These are phyloP conservation scores for Steatornis caripensis DNA, from an alignment of 2,113 vertebrate species.

Conservation along the genomic window DNA sequence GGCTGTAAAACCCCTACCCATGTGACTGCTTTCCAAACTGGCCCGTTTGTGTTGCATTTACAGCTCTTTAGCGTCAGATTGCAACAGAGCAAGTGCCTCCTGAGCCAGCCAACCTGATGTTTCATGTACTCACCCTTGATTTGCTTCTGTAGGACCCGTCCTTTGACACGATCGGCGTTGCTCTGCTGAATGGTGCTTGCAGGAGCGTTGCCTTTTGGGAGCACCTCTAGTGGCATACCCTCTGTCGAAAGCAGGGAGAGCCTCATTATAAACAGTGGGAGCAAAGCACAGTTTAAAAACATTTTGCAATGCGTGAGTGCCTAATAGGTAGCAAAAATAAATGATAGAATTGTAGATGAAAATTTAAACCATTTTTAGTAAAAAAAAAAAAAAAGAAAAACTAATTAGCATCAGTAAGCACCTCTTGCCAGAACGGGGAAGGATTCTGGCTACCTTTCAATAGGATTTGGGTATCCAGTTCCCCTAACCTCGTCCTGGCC, in stretches of 20 bases:
- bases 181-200: slow-evolving; percentile 42
- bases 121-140: slow-evolving; percentile 38
- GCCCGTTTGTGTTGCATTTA: not conserved
- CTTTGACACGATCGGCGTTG: not conserved
- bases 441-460: not conserved
- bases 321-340: not conserved
- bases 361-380: not conserved
- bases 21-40: not conserved
- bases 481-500: not conserved
- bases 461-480: not conserved
- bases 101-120: not conserved
- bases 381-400: not conserved
- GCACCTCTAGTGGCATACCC: not conserved
- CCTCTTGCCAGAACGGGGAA: not conserved
- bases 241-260: not conserved
- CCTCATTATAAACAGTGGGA: not conserved
- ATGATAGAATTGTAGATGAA: not conserved
- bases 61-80: not conserved
- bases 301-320: not conserved
- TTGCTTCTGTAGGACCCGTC: slow-evolving; percentile 9
- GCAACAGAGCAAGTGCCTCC: not conserved
- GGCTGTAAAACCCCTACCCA: not conserved
- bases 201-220: slow-evolving; percentile 12
- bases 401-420: not conserved
- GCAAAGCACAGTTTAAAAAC: not conserved